phyloP scores from a whole-genome alignment of 2,113 vertebrate genomes.

The Callospermophilus lateralis region DNA sequence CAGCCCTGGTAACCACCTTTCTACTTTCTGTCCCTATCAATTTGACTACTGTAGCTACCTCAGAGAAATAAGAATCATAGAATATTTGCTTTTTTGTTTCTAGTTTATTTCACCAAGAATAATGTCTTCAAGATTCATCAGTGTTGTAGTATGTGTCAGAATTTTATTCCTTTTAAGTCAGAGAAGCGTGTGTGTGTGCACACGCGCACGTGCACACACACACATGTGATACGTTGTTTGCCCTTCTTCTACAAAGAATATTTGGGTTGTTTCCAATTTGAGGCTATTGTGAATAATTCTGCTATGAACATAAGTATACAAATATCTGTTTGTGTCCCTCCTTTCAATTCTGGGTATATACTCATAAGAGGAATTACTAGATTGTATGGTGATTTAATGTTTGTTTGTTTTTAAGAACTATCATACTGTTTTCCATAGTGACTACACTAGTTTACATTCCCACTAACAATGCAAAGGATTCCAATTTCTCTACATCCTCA shows the following conservation, averaged over 20 bases:
- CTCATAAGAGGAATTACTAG: neutral
- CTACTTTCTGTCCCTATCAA: neutral
- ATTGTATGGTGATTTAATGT: neutral
- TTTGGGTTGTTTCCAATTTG: neutral
- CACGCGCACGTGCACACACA: neutral
- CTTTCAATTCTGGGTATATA: neutral
- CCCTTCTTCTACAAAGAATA: neutral
- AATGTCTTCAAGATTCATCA: neutral
- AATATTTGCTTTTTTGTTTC: neutral
- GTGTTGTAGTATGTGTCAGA: neutral
- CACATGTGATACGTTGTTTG: neutral
- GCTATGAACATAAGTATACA: neutral
- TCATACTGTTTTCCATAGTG: neutral
- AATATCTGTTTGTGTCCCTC: neutral
- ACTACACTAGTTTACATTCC: slow-evolving; percentile 7
- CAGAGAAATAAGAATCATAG: neutral
- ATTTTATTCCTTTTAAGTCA: neutral
- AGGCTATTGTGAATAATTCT: neutral
- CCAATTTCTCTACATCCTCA: neutral
- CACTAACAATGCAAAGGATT: neutral
- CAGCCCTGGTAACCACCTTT: neutral
- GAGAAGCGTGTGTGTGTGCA: neutral
- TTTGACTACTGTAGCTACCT: neutral
- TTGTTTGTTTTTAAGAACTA: neutral
- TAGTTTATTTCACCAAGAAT: slow-evolving; percentile 36